phyloP scores from a whole-genome alignment of 37 sponge, comb jelly and placozoan genomes.

The Ianthella basta region DNA sequence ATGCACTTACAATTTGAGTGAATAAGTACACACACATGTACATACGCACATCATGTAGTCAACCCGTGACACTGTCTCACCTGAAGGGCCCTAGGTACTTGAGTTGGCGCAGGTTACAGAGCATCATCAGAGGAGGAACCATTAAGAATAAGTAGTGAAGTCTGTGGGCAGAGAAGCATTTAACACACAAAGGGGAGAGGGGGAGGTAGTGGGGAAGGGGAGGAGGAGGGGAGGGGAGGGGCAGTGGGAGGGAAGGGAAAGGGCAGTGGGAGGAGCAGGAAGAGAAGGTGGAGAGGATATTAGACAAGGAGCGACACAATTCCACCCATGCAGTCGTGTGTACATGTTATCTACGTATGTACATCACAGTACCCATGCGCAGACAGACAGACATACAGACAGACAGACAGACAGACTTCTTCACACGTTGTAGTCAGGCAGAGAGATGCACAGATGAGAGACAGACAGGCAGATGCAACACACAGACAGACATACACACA shows the following conservation, averaged over 20 bases:
- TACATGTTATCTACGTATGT: too few species aligned
- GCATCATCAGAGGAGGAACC: conserved; percentile 52
- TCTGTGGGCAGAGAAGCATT: conserved; percentile 4
- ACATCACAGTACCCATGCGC: too few species aligned
- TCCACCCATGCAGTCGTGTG: too few species aligned
- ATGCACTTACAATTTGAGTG: background rate
- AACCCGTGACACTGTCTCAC: background rate
- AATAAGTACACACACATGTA: background rate
- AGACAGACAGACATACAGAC: too few species aligned
- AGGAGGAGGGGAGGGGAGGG: conserved; percentile 4
- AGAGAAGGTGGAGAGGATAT: too few species aligned
- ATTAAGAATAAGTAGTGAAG: conserved; percentile 30
- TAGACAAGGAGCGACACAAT: too few species aligned
- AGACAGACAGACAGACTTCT: too few species aligned
- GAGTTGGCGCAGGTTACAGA: conserved; percentile 56
- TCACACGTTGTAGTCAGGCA: too few species aligned
- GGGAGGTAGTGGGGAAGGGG: background rate
- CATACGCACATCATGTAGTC: background rate
- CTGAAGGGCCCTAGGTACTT: conserved; percentile 63
- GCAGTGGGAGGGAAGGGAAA: background rate
- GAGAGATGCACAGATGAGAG: too few species aligned
- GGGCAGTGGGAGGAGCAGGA: too few species aligned
- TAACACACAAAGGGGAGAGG: background rate
- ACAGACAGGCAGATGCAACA: too few species aligned
- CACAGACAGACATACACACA: too few species aligned